Base-by-base conservation (phyloP, 2,797 vertebrate genomes). In the Dermochelys coriacea region DNA sequence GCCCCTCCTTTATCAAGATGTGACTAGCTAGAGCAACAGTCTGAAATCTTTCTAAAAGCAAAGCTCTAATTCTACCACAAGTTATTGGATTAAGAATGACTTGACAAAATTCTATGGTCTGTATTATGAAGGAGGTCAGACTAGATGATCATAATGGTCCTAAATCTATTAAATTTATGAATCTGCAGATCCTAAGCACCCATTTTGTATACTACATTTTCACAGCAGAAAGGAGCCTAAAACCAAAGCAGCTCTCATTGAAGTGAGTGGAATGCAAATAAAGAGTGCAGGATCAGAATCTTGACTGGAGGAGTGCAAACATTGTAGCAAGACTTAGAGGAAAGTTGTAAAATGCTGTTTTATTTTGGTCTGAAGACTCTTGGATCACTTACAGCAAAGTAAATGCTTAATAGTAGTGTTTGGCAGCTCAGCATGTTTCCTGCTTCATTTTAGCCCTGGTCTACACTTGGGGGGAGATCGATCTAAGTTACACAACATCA, bases 21-120 rank as follows among this genome's bases (percentile, higher is more conserved):
- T 57, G 27, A 57, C 27, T 29, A 29, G 55, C 61, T 75, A 88
- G 87, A 93, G 88, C 10, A 84, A 78, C 79, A 74, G 41, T 93
- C 55, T 88, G 89, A 91, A 57, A 34, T 91, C 84, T 84, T 91
- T 74, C 82, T 94, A 88, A 90, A 80, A 94, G 85, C 79, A 90
- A 27, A 75, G 74, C 57, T 86, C 3, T 1, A 86, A 81, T 80
- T 90, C 74, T 79, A 90, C 87, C 93, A 91, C 80, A 84, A 80
- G n/a, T 59, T 90, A 61, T 84, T 94, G 85, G 93, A 90, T 94
- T 57, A 81, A 75, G 64, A 93, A 84, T 64, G 88, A 41, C 50
- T 90, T 88, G 91, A 90, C 85, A 86, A 51, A 91, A 90, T 93
- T 90, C 91, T 34, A 41, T 16, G 54, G 84, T 41, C 86, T 47